phyloP scores from a whole-genome alignment of 1,140 invertebrate species.

The Macrosteles quadrilineatus region DNA sequence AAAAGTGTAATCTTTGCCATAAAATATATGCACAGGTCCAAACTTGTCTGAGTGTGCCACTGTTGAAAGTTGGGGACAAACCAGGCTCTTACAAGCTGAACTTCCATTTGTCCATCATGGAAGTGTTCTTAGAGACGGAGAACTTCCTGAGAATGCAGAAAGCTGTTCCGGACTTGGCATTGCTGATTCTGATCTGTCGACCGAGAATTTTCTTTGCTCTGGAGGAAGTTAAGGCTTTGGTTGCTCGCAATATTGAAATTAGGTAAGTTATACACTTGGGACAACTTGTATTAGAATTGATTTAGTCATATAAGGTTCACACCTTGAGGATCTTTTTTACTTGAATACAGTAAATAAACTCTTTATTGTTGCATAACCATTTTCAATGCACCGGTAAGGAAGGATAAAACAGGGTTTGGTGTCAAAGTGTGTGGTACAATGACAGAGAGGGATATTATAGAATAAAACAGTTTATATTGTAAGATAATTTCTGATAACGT shows the following conservation, averaged over 20 bases:
- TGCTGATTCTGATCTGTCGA: constrained; percentile 53
- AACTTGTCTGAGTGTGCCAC: constrained; percentile 58
- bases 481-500: too few species aligned
- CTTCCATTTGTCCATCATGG: constrained; percentile 67
- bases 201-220: constrained; percentile 62
- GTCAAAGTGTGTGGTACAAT: too few species aligned
- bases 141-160: constrained; percentile 66
- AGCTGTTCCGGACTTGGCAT: constrained; percentile 41
- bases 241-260: constrained; percentile 59
- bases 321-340: too few species aligned
- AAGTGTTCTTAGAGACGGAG: constrained; percentile 71
- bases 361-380: too few species aligned
- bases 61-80: constrained; percentile 59
- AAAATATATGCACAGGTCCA: constrained; percentile 53
- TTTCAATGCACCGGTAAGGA: too few species aligned
- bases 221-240: constrained; percentile 59
- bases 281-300: too few species aligned
- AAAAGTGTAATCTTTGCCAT: not conserved
- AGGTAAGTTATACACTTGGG: too few species aligned
- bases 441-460: too few species aligned
- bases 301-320: too few species aligned
- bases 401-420: too few species aligned
- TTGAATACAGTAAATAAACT: too few species aligned
- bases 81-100: constrained; percentile 61
- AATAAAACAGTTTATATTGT: too few species aligned